Evolutionary conservation across 2,888 invertebrate genomes (phyloP).

Genomic region (Achlya flavicornis): DNA sequence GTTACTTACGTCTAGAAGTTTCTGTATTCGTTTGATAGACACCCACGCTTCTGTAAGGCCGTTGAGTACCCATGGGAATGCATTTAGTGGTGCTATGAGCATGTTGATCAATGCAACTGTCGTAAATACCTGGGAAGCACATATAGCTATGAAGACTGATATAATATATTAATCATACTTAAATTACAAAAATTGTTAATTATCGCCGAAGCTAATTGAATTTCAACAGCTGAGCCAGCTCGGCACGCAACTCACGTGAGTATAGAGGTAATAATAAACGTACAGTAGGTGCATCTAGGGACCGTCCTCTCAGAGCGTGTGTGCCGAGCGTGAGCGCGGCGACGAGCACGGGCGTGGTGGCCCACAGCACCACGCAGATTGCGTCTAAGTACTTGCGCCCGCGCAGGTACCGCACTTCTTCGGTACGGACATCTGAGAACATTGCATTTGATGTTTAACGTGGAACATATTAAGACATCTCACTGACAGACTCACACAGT

Average conservation of each 20-base stretch:
- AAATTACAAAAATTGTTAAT: too few species aligned
- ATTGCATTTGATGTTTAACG: neutral
- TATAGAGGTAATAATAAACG: neutral
- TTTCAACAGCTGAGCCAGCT: too few species aligned
- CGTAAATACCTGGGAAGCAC: slow-evolving; percentile 88
- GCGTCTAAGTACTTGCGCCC: slow-evolving; percentile 98
- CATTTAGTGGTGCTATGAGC: slow-evolving; percentile 97
- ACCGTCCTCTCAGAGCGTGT: slow-evolving; percentile 90
- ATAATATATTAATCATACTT: too few species aligned
- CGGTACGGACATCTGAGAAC: slow-evolving; percentile 84
- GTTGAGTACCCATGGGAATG: slow-evolving; percentile 99
- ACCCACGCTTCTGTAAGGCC: slow-evolving; percentile 98
- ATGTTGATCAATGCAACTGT: slow-evolving; percentile 97
- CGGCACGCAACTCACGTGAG: too few species aligned
- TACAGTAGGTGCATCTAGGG: slow-evolving; percentile 89
- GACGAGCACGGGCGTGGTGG: slow-evolving; percentile 96
- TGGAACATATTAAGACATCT: too few species aligned
- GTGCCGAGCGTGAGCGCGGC: slow-evolving; percentile 92
- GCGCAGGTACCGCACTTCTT: slow-evolving; percentile 90
- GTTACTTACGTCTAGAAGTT: slow-evolving; percentile 88
- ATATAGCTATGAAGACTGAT: slow-evolving; percentile 7
- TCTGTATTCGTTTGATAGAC: slow-evolving; percentile 94
- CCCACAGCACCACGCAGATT: slow-evolving; percentile 99
- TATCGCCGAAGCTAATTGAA: too few species aligned
- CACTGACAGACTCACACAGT: too few species aligned